Evolutionary conservation across 2,888 invertebrate genomes (phyloP), one percentile per base, ranked within the genome.

Genomic region (Stomorhina lunata): DNA sequence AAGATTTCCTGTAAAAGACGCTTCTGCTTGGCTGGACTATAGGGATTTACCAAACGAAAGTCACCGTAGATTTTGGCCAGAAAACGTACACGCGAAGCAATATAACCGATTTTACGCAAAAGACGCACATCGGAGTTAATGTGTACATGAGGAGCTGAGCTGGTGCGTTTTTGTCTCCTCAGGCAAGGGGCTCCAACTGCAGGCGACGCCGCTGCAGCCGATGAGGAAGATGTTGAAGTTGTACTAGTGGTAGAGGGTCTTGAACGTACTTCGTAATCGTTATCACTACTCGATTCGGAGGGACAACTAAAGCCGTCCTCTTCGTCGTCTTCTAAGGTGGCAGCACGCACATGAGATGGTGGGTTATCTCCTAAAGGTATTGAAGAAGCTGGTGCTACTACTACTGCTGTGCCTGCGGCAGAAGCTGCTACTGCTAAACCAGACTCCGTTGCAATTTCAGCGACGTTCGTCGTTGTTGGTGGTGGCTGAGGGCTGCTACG

Each of bases 31-130:
- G 88, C 87, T 6, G 87, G 89, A 80, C 89, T 90, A 80, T 90
- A 90, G 10, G 90, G 90, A 87, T 90, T 90, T 63, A 87, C 86
- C 76, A 90, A 78, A 7, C 86, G 89, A 25, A 89, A 90, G 66
- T 89, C 88, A 40, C 87, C 88, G 87, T 89, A 90, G 48, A 88
- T 85, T 78, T 89, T 88, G 71, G 90, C 88, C 65, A 91, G 84
- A 37, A 88, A 87, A 15, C 90, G 90, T 20, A 91, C 88, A 2
- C 91, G 88, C 6, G 90, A 89, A 25, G 91, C 90, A 85, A 91
- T 91, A 65, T 89, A 91, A 65, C 91, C 91, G 81, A 91, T 90
- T 72, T 90, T 89, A 29, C 90, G 90, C 83, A 91, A 85, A 75
- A 91, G 82, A 75, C 90, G 90, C 73, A 91, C 90, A 88, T 91